phyloP scores from a whole-genome alignment of 2,797 vertebrate genomes.

The Pseudomugil tenellus region DNA sequence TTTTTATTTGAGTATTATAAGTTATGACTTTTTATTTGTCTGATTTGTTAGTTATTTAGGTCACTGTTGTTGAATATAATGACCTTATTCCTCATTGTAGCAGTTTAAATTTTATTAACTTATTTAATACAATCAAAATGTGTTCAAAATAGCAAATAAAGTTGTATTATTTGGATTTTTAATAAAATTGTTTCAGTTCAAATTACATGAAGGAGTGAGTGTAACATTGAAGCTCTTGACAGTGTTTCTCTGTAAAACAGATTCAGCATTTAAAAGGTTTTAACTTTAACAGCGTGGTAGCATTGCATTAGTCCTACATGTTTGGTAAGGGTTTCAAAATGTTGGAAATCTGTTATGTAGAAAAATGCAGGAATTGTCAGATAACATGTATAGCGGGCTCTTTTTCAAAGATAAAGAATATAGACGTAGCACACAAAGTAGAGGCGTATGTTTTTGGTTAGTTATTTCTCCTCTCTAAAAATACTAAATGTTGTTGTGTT shows the following conservation, averaged over 20 bases:
- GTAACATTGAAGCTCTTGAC: no score
- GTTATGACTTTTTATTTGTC: background rate
- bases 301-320: no score
- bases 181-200: background rate
- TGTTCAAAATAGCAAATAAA: background rate
- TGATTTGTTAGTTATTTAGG: background rate
- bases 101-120: background rate
- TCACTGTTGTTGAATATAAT: background rate
- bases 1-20: background rate
- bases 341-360: background rate
- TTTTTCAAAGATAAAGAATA: background rate
- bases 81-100: background rate
- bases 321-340: background rate
- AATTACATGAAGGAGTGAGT: no score
- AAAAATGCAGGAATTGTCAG: background rate
- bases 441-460: no score
- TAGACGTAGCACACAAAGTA: background rate
- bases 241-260: no score
- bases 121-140: background rate
- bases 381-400: background rate
- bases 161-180: background rate
- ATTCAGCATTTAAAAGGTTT: no score
- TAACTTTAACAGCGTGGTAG: no score
- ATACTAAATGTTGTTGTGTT: no score
- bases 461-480: no score